phyloP scores from a whole-genome alignment of 2,113 vertebrate species.

The Myiozetetes cayanensis region DNA sequence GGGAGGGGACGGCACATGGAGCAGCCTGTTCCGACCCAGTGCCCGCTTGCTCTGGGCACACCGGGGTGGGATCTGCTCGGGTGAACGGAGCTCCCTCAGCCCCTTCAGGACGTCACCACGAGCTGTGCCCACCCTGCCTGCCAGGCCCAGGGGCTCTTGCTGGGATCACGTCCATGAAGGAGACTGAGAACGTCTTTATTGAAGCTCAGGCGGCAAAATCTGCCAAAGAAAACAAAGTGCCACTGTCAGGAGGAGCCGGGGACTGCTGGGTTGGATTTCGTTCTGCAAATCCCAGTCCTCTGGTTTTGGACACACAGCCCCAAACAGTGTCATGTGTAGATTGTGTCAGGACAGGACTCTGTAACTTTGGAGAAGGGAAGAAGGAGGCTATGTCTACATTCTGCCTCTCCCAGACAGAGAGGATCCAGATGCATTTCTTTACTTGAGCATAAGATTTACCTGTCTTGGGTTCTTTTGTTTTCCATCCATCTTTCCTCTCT shows the following conservation, averaged over 20 bases:
- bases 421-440: background rate
- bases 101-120: background rate
- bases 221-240: background rate
- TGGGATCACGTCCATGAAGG: constrained; percentile 24
- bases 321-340: rapidly evolving
- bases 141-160: background rate
- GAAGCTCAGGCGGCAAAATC: background rate
- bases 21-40: background rate
- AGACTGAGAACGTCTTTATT: background rate
- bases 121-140: background rate
- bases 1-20: background rate
- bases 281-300: background rate
- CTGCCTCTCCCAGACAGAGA: background rate
- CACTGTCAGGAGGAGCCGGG: background rate
- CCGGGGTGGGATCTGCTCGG: background rate
- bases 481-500: background rate
- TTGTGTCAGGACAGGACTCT: background rate
- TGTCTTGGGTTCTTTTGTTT: background rate
- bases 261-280: background rate
- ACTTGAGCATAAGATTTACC: background rate
- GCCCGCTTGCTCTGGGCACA: background rate
- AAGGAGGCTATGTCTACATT: background rate
- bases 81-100: background rate
- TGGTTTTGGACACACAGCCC: background rate
- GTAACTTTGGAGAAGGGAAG: background rate